These are phyloP conservation scores for Elachura formosa DNA, from an alignment of 2,113 vertebrate genomes.

Conservation along the genomic window DNA sequence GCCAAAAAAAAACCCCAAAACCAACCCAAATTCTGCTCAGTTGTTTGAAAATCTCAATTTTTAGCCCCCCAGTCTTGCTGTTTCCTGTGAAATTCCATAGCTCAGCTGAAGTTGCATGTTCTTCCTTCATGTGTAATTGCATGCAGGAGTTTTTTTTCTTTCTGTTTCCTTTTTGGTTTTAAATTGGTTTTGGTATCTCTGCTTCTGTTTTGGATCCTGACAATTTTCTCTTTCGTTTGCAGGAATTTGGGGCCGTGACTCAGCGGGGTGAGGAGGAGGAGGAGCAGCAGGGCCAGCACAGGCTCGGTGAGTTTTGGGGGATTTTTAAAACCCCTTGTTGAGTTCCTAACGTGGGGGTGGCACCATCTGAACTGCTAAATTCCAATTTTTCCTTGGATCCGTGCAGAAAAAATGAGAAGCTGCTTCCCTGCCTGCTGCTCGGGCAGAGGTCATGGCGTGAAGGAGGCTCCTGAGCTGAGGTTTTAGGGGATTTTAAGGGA, in stretches of 20 bases:
- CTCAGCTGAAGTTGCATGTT: slow-evolving; percentile 74
- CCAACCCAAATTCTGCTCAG: slow-evolving; percentile 57
- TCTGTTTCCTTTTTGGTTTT: background rate
- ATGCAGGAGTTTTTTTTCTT: slow-evolving; percentile 60
- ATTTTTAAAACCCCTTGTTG: background rate
- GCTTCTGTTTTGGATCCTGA: slow-evolving; percentile 16
- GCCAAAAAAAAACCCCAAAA: slow-evolving; percentile 6
- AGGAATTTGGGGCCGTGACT: slow-evolving; percentile 17
- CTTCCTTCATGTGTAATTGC: slow-evolving; percentile 74
- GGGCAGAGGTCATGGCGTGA: fast-evolving
- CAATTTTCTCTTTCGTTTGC: slow-evolving; percentile 11
- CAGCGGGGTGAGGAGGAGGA: background rate
- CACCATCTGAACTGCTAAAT: slow-evolving; percentile 34
- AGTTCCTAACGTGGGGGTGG: background rate
- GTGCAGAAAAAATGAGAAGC: background rate
- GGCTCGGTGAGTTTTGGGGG: slow-evolving; percentile 59
- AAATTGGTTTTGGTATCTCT: background rate
- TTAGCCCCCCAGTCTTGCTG: slow-evolving; percentile 57
- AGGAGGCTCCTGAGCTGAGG: background rate
- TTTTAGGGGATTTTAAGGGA: background rate
- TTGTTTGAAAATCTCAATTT: slow-evolving; percentile 58
- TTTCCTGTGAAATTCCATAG: slow-evolving; percentile 51
- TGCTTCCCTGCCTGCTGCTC: fast-evolving
- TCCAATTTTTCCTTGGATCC: background rate
- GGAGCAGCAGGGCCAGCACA: background rate